Conservation (phyloP, 37 sponge, comb jelly and placozoan genomes). For the Spongilla lacustris region DNA sequence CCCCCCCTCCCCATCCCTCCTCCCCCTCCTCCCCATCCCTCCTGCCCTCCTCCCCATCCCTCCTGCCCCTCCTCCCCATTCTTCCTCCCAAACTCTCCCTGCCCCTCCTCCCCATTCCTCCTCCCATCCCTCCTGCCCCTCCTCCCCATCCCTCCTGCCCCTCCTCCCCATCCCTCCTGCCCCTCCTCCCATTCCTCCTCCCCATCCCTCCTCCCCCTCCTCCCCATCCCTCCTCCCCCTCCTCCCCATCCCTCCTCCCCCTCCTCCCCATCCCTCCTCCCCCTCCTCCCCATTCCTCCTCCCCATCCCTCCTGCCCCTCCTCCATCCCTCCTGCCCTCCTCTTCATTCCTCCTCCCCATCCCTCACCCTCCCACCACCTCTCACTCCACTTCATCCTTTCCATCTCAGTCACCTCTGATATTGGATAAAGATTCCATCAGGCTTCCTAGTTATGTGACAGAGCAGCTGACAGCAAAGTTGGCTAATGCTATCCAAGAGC, state of each 20-base stretch:
- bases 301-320: too few relatives aligned
- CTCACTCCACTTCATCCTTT: not conserved
- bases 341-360: too few relatives aligned
- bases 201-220: too few relatives aligned
- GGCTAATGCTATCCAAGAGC: constrained; percentile 31
- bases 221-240: too few relatives aligned
- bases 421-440: constrained; percentile 9
- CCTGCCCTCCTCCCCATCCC: too few relatives aligned
- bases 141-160: not conserved
- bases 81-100: not conserved
- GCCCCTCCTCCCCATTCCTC: too few relatives aligned
- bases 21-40: not conserved
- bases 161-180: not conserved
- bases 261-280: not conserved
- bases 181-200: too few relatives aligned
- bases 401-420: constrained; percentile 38
- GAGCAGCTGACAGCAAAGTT: constrained; percentile 28
- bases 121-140: not conserved
- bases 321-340: too few relatives aligned
- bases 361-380: not conserved
- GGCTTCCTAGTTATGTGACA: constrained; percentile 2
- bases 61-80: not conserved
- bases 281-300: not conserved
- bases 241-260: too few relatives aligned
- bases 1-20: not conserved